These are phyloP conservation scores for Clanis bilineata DNA, from an alignment of 2,888 invertebrate genomes.

Conservation along the genomic window DNA sequence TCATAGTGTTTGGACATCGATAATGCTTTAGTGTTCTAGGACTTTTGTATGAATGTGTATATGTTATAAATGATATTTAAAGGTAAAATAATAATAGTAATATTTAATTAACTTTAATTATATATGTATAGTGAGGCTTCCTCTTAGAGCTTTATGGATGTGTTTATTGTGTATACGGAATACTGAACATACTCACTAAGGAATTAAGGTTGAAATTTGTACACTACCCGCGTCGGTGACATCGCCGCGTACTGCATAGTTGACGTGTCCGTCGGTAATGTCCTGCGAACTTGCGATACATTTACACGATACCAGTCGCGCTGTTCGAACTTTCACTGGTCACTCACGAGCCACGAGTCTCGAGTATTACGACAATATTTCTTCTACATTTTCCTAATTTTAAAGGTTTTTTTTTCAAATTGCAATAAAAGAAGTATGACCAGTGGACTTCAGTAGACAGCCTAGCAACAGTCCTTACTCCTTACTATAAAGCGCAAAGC, in stretches of 20 bases:
- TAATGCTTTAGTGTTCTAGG: constrained; percentile 69
- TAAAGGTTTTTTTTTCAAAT: background rate
- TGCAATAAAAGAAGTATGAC: background rate
- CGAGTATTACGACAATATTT: no score
- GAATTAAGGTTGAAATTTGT: constrained; percentile 61
- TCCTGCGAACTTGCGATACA: background rate
- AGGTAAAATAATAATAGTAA: constrained; percentile 37
- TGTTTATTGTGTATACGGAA: constrained; percentile 77
- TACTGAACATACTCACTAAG: constrained; percentile 76
- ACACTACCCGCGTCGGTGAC: constrained; percentile 46
- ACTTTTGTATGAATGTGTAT: constrained; percentile 74
- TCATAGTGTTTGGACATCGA: constrained; percentile 59
- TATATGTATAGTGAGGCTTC: constrained; percentile 80
- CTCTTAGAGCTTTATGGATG: constrained; percentile 78
- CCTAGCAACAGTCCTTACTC: background rate
- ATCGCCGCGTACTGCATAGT: constrained; percentile 23
- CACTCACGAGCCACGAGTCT: no score
- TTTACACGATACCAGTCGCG: background rate
- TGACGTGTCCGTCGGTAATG: background rate
- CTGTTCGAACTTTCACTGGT: background rate
- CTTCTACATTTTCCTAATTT: no score
- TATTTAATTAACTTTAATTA: constrained; percentile 59
- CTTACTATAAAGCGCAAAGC: constrained; percentile 23
- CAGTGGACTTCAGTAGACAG: background rate
- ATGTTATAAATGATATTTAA: constrained; percentile 73